Percentiles rank a stretch among this genome's conserved stretches.
phyloP scores from a whole-genome alignment of 2,113 vertebrate species.

The Stegostoma tigrinum region DNA sequence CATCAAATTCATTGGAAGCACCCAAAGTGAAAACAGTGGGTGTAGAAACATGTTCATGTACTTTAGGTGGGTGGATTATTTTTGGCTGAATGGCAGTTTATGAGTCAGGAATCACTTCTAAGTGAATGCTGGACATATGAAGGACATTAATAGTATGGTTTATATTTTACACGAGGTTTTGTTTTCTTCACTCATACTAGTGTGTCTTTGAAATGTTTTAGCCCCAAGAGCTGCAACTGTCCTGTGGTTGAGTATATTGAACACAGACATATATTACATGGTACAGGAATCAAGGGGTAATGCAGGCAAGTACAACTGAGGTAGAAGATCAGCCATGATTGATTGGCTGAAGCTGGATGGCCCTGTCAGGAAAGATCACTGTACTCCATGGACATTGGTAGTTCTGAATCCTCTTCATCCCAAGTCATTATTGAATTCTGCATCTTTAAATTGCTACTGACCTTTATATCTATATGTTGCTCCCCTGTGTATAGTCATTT shows the following conservation, averaged over 20 bases:
- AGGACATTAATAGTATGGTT: not conserved
- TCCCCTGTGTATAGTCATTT: not conserved
- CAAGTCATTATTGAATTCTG: not conserved
- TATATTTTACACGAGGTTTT: not conserved
- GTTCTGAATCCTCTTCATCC: not conserved
- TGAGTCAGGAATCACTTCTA: not conserved
- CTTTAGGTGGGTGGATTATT: not conserved
- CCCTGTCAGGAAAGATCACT: not conserved
- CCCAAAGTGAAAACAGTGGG: not conserved
- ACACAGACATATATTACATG: not conserved
- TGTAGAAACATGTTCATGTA: not conserved
- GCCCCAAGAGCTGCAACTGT: not conserved
- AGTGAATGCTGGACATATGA: not conserved
- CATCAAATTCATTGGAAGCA: not conserved
- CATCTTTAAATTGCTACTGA: not conserved
- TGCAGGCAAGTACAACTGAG: not conserved
- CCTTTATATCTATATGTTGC: not conserved
- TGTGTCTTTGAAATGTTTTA: not conserved
- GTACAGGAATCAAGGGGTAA: not conserved
- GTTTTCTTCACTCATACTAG: not conserved
- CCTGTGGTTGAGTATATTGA: not conserved
- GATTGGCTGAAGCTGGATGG: not conserved
- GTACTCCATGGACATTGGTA: not conserved
- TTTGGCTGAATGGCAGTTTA: not conserved
- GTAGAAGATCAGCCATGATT: not conserved